Conservation (phyloP, 2,113 vertebrate genomes). For the Meriones unguiculatus region DNA sequence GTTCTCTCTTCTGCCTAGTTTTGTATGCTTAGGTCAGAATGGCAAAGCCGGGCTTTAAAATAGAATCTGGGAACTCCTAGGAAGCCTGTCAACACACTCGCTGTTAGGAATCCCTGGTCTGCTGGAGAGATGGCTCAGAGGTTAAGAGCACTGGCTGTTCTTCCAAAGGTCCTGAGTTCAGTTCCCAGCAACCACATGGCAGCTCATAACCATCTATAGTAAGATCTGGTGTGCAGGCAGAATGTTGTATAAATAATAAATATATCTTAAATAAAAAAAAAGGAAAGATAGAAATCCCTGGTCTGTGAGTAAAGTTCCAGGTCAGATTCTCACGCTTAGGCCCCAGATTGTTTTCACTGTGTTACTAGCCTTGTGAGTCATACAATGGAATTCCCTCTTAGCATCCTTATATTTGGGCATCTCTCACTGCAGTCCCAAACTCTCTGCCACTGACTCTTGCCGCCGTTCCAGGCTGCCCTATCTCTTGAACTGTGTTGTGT, state of each 20-base stretch:
- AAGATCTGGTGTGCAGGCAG: too few relatives aligned
- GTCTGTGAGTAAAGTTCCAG: constrained; percentile 1
- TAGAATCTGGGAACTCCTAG: not conserved
- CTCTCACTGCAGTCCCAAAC: not conserved
- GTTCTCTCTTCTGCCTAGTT: not conserved
- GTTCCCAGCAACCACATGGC: too few relatives aligned
- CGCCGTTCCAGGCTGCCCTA: not conserved
- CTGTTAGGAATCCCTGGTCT: not conserved
- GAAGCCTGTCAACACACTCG: not conserved
- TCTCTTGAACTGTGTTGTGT: not conserved
- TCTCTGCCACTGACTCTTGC: not conserved
- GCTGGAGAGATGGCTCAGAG: too few relatives aligned
- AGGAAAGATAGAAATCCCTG: not conserved
- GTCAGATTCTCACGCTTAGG: constrained; percentile 13
- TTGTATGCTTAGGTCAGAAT: not conserved
- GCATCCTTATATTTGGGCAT: not conserved
- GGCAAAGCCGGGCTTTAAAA: not conserved
- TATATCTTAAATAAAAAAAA: too few relatives aligned
- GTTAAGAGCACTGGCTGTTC: too few relatives aligned
- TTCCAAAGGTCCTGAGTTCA: too few relatives aligned
- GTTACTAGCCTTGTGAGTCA: not conserved
- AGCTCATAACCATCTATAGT: too few relatives aligned
- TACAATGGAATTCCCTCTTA: not conserved
- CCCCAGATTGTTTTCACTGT: not conserved
- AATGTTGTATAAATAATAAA: too few relatives aligned